Base-by-base conservation (phyloP, 1,140 invertebrate genomes). In the Bombus pascuorum region DNA sequence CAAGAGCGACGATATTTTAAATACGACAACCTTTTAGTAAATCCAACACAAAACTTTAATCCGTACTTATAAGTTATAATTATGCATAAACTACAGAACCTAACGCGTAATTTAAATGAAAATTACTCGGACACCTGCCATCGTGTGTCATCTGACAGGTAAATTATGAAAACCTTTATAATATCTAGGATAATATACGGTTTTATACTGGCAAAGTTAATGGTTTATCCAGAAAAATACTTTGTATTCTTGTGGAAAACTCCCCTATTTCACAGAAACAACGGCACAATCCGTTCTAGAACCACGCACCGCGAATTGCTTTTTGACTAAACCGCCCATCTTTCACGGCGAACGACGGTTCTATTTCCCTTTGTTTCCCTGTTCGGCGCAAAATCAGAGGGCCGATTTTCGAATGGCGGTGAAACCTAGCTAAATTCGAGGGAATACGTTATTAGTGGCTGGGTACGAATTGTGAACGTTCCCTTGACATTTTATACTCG, bases 401-500 rank as follows among this genome's bases (percentile, higher is more conserved):
- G 22, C n/a, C 28, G 32, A 44, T 83, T 78, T 77, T 77, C 42
- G 15, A 22, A 18, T 13, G 32, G 22, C 8, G 8, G 42, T 3
- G 32, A 42, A 39, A 75, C 53, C 47, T 53, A 53, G 47, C 18
- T 53, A 53, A 83, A 83, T 83, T 76, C 34, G 5, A n/a, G 59
- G 42, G 62, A n/a, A 83, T 37, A 76, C 74, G 74, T 78, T 83
- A 68, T 76, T 83, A 83, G 75, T 37, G 57, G 53, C 25, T 28
- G 73, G 5, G 8, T 74, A 34, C 47, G 32, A 75, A 83, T 66
- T n/a, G 81, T 73, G 74, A 78, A 44, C 65, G 65, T 57, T 77
- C 66, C 47, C 75, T 53, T 59, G 47, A 71, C 75, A 71, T 83
- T 89, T 86, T 87, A 70, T 65, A 73, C 34, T 47, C 62, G 74